phyloP scores from a whole-genome alignment of 2,797 vertebrate species.

The Selene dorsalis region DNA sequence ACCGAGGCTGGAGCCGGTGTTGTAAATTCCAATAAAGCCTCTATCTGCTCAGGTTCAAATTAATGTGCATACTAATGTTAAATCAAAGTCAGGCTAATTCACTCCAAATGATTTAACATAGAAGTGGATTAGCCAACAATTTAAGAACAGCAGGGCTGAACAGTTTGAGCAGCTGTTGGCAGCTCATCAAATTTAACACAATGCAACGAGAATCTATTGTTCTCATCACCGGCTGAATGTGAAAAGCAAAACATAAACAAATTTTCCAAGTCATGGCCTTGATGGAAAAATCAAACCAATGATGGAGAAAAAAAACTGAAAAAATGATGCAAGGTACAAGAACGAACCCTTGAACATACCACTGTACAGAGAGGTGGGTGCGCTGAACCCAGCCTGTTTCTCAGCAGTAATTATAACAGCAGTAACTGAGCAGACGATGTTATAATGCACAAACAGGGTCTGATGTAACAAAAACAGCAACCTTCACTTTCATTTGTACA shows the following conservation, averaged over 20 bases:
- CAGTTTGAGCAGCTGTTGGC: conserved; percentile 60
- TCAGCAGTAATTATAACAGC: conserved; percentile 12
- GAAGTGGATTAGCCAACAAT: conserved; percentile 65
- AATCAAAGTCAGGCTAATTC: conserved; percentile 64
- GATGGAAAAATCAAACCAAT: conserved; percentile 2
- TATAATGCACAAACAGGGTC: background rate
- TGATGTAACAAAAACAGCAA: conserved; percentile 16
- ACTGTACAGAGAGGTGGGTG: background rate
- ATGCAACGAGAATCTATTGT: conserved; percentile 47
- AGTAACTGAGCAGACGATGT: conserved; percentile 1
- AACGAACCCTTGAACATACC: conserved; percentile 13
- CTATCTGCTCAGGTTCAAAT: conserved; percentile 50
- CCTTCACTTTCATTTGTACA: background rate
- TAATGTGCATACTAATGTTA: conserved; percentile 50
- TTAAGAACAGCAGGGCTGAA: conserved; percentile 54
- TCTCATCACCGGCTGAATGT: conserved; percentile 8
- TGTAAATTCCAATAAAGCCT: conserved; percentile 46
- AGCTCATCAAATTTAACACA: conserved; percentile 53
- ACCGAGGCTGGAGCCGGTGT: conserved; percentile 30
- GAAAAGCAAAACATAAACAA: conserved; percentile 25
- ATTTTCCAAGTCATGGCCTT: background rate
- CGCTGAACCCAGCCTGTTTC: background rate
- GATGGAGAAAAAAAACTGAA: background rate
- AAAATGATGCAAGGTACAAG: background rate
- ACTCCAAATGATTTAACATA: conserved; percentile 56